phyloP scores from a whole-genome alignment of 1,140 invertebrate genomes.

The Orussus abietinus region DNA sequence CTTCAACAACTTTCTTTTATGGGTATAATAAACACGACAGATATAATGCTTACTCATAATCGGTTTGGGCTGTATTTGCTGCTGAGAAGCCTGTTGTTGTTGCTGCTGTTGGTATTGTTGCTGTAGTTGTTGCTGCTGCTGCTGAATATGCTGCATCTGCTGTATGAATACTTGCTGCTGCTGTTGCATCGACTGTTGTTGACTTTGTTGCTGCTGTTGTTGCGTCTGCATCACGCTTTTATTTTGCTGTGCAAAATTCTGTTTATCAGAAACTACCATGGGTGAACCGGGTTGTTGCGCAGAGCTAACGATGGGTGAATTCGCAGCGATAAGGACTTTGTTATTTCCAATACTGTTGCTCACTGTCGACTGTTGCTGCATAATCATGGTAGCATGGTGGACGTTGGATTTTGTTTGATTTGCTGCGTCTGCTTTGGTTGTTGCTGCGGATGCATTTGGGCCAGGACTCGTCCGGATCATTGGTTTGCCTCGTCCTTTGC shows the following conservation, averaged over 20 bases:
- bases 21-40: too few species aligned
- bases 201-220: constrained; percentile 45
- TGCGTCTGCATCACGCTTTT: constrained; percentile 52
- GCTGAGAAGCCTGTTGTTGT: constrained; percentile 45
- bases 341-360: constrained; percentile 35
- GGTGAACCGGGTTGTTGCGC: constrained; percentile 46
- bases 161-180: constrained; percentile 47
- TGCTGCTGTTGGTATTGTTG: constrained; percentile 46
- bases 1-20: too few species aligned
- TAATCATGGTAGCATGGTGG: constrained; percentile 38
- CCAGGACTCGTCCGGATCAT: constrained; percentile 61
- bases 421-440: constrained; percentile 65
- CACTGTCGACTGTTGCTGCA: constrained; percentile 43
- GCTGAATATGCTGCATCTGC: constrained; percentile 46
- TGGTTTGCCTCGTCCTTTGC: constrained; percentile 53
- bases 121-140: constrained; percentile 37
- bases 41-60: constrained; percentile 59
- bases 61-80: constrained; percentile 57
- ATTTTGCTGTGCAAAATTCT: constrained; percentile 51
- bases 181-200: constrained; percentile 37
- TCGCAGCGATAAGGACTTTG: constrained; percentile 46
- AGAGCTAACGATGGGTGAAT: constrained; percentile 32
- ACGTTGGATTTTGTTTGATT: constrained; percentile 63
- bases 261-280: constrained; percentile 40
- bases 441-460: constrained; percentile 45